Evolutionary conservation across 2,888 invertebrate species (phyloP).

Genomic region (Oscheius onirici): DNA sequence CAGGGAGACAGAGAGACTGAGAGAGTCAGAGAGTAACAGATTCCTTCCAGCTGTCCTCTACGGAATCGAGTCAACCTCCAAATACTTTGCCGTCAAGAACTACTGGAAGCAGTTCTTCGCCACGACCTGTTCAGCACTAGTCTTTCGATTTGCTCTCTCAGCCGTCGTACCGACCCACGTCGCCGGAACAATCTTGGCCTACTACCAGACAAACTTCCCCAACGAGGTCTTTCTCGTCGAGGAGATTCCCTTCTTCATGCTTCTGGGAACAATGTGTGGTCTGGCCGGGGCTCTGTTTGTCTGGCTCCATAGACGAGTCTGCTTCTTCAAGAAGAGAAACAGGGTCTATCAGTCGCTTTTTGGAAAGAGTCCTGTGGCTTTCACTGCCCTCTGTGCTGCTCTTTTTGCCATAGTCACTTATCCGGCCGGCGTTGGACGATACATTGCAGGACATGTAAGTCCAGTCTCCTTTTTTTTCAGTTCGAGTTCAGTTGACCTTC

Average conservation of each 20-base stretch:
- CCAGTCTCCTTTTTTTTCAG: not conserved
- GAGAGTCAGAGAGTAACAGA: too few relatives aligned
- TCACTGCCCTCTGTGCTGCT: conserved; percentile 60
- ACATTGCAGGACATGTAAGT: conserved; percentile 75
- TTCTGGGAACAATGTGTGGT: conserved; percentile 77
- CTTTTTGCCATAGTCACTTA: conserved; percentile 76
- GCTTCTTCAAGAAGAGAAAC: conserved; percentile 51
- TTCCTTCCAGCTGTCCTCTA: conserved; percentile 77
- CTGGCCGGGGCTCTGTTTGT: conserved; percentile 60
- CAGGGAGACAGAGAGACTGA: too few relatives aligned
- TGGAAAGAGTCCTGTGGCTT: conserved; percentile 53
- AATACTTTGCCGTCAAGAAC: conserved; percentile 95
- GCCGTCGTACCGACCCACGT: conserved; percentile 79
- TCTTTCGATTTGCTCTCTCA: conserved; percentile 94
- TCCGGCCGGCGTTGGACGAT: conserved; percentile 92
- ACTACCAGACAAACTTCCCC: conserved; percentile 78
- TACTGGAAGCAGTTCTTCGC: conserved; percentile 82
- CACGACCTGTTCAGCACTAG: conserved; percentile 60
- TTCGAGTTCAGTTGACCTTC: conserved; percentile 49
- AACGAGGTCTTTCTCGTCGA: conserved; percentile 92
- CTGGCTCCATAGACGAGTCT: conserved; percentile 51
- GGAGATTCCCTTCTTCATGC: conserved; percentile 89
- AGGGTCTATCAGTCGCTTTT: conserved; percentile 49
- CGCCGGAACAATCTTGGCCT: conserved; percentile 76
- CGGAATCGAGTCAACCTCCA: conserved; percentile 97